Evolutionary conservation across 35 echinoderm and acorn worm genomes (phyloP).

Genomic region (Antedon bifida): DNA sequence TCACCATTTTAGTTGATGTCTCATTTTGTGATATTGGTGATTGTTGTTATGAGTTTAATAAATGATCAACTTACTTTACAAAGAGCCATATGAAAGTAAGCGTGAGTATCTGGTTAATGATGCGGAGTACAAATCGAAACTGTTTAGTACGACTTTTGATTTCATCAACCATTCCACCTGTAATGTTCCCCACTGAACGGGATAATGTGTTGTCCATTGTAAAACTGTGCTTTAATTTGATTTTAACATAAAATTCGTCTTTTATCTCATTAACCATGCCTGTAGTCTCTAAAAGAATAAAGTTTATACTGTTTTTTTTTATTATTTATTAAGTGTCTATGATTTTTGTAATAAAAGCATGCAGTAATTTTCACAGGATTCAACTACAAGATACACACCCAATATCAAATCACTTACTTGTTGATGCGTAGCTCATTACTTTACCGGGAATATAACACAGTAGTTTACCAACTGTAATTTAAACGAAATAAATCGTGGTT

Average conservation of each 20-base stretch:
- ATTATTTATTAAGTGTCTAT: no score
- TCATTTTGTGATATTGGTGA: no score
- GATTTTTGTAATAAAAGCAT: no score
- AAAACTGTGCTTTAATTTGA: constrained; percentile 47
- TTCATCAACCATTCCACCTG: constrained; percentile 40
- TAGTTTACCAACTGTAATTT: constrained; percentile 10
- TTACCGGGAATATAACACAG: not conserved
- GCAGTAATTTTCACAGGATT: no score
- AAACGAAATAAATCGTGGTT: not conserved
- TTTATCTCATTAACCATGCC: constrained; percentile 33
- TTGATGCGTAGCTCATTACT: not conserved
- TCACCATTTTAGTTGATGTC: no score
- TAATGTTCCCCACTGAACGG: constrained; percentile 50
- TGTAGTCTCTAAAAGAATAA: no score
- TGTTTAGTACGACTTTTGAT: constrained; percentile 33
- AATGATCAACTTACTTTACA: constrained; percentile 34
- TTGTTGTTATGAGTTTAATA: no score
- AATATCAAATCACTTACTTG: not conserved
- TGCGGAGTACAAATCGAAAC: constrained; percentile 27
- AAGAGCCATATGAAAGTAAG: constrained; percentile 53
- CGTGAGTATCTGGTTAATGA: constrained; percentile 34
- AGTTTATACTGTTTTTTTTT: no score
- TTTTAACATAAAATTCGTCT: constrained; percentile 49
- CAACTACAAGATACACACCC: no score
- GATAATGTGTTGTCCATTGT: constrained; percentile 43